Percentiles rank a stretch among this genome's conserved stretches.
Conservation (phyloP, 2,888 invertebrate species). For the Chalcosyrphus nemorum region DNA sequence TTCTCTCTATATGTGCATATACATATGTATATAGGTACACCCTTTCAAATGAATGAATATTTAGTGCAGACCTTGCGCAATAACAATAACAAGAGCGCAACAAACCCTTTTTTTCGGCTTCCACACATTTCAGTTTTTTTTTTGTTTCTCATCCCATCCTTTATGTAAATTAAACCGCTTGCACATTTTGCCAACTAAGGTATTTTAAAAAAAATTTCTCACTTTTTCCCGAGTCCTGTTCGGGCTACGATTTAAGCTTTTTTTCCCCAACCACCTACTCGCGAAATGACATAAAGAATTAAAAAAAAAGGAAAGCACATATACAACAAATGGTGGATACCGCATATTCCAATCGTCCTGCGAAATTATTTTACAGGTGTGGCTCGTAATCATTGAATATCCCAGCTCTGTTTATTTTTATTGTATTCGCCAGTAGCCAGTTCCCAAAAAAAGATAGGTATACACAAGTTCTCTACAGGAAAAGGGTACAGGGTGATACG, state of each 20-base stretch:
- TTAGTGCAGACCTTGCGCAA: not conserved
- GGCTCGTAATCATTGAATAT: conserved; percentile 53
- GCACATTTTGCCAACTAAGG: conserved; percentile 51
- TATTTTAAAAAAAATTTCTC: conserved; percentile 13
- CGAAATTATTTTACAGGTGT: conserved; percentile 60
- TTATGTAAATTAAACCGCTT: conserved; percentile 63
- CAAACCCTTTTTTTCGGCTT: not conserved
- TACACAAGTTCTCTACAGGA: conserved; percentile 26
- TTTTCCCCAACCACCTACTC: too few relatives aligned
- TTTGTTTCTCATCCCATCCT: conserved; percentile 19
- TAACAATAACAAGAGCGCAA: not conserved
- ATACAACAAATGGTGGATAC: not conserved
- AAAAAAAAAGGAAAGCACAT: not conserved
- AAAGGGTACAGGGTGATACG: conserved; percentile 24
- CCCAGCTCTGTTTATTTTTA: too few relatives aligned
- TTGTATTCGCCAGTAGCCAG: too few relatives aligned
- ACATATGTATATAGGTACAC: not conserved
- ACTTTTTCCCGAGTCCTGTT: not conserved
- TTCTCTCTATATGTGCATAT: not conserved
- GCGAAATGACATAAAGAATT: conserved; percentile 39
- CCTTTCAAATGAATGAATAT: too few relatives aligned
- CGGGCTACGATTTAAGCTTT: not conserved
- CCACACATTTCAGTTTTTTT: not conserved
- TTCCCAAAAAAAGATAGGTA: too few relatives aligned
- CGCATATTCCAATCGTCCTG: conserved; percentile 39